Percentiles rank a stretch among this genome's conserved stretches.
Evolutionary conservation across 2,113 vertebrate species (phyloP).

Genomic region (Orientallactaga bullata): DNA sequence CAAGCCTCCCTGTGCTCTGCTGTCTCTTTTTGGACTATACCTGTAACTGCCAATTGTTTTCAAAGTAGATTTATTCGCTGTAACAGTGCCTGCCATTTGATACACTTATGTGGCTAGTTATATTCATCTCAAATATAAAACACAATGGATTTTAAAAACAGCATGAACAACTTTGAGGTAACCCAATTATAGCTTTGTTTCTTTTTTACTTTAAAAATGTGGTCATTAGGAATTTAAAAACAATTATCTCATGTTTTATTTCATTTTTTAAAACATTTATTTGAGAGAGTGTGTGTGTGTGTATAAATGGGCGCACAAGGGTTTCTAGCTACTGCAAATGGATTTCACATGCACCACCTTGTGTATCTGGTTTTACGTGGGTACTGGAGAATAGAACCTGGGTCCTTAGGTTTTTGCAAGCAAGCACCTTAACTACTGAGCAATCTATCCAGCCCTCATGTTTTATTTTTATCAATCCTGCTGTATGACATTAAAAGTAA

Average conservation of each 20-base stretch:
- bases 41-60: constrained; percentile 3
- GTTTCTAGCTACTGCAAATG: no score
- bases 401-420: no score
- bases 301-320: no score
- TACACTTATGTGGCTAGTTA: background rate
- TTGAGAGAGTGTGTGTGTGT: no score
- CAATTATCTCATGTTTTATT: no score
- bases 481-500: constrained; percentile 20
- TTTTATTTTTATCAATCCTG: constrained; percentile 28
- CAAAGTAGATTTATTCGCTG: background rate
- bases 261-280: no score
- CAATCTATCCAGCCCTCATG: no score
- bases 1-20: background rate
- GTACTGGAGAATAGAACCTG: no score
- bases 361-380: no score
- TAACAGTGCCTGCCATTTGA: background rate
- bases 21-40: background rate
- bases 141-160: constrained; percentile 18
- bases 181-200: constrained; percentile 12
- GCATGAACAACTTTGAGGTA: constrained; percentile 10
- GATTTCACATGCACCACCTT: no score
- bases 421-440: no score
- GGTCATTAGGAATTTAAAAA: constrained; percentile 21
- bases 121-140: constrained; percentile 40
- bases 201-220: constrained; percentile 21